Base-by-base conservation (phyloP, 2,888 invertebrate genomes). In the Linnaemya vulpina region DNA sequence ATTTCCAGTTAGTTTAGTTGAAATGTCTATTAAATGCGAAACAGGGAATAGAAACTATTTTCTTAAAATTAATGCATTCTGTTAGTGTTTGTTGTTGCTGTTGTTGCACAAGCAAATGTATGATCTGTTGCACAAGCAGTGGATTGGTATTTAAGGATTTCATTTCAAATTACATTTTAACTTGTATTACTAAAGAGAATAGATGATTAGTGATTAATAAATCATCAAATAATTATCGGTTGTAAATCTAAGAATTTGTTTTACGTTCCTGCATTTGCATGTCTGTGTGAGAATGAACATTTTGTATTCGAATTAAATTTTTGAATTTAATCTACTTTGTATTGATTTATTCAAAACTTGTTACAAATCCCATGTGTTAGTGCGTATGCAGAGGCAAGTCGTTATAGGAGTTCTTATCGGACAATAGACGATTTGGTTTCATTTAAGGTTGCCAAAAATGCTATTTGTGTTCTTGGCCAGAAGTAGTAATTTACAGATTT, bases 201-300 rank as follows among this genome's bases (percentile, higher is more conserved):
- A 73, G 53, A 60, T 76, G 11, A 82, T 71, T 22, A 58, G 71
- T 71, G 58, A 71, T 82, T 65, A 82, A 70, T 82, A 76, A 76
- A 82, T 82, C 71, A 82, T 70, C 51, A 65, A 58, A 65, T 76
- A 70, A 76, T 55, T 71, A 70, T 71, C 55, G 49, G n/a, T 68
- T 75, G 63, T 51, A 55, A 22, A 43, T 35, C 22, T 46, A 22
- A 35, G 53, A 71, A 55, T 35, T 46, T 46, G 7, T 62, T 71
- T 8, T n/a, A 9, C 35, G 3, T 8, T 62, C 22, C 3, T 51
- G 15, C 38, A 3, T 10, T 1, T 49, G 60, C 15, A 74, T 4
- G 22, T 15, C 20, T 40, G 7, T 30, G 38, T 25, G 20, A n/a
- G n/a, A 30, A 62, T 9, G 17, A 5, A 11, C 22, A 53, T 53